Conservation (phyloP, 1,140 invertebrate species). For the Lanistes nyassanus region DNA sequence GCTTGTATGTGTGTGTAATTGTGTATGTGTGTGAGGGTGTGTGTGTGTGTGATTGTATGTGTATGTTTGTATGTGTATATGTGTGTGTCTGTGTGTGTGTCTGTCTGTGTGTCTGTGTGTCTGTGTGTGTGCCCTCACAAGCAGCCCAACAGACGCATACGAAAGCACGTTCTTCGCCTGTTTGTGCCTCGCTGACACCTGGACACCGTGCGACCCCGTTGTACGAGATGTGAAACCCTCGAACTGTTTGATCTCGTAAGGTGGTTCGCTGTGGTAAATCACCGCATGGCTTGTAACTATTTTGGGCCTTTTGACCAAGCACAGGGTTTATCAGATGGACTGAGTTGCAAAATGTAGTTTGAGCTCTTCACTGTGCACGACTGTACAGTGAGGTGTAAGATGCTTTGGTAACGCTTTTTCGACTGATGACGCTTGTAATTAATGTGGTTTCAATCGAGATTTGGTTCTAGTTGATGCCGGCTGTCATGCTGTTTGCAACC, state of each 20-base stretch:
- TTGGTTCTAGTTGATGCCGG: too few relatives aligned
- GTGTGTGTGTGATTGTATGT: background rate
- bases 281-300: background rate
- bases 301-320: too few relatives aligned
- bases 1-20: too few relatives aligned
- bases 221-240: background rate
- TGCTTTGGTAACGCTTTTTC: too few relatives aligned
- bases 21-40: background rate
- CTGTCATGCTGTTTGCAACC: too few relatives aligned
- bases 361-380: too few relatives aligned
- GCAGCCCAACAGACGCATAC: too few relatives aligned
- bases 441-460: too few relatives aligned
- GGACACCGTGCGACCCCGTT: background rate
- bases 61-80: background rate
- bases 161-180: background rate
- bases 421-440: too few relatives aligned
- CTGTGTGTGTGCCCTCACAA: background rate
- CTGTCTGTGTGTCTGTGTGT: background rate
- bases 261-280: background rate
- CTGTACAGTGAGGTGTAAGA: too few relatives aligned
- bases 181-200: background rate
- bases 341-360: too few relatives aligned
- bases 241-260: background rate
- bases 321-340: too few relatives aligned
- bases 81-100: background rate